A percentile compares a stretch with the other conserved stretches of the same genome.
These are phyloP conservation scores for Mormyrops attenuatus DNA, from an alignment of 2,797 vertebrate genomes.

Conservation along the genomic window DNA sequence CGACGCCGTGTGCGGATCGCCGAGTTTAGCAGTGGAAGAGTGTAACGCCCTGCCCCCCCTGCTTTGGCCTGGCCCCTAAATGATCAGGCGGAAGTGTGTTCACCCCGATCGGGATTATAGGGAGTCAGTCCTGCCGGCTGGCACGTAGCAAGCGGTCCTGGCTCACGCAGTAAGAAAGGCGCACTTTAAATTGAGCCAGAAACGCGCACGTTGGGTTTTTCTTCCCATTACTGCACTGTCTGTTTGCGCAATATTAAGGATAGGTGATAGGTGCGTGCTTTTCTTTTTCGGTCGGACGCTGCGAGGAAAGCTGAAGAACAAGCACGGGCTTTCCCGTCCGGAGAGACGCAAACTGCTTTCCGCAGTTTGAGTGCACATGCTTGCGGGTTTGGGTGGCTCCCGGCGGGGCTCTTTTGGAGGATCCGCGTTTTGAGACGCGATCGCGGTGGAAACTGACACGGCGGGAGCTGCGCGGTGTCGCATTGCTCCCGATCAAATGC, in stretches of 20 bases:
- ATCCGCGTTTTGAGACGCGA: slow-evolving; percentile 1
- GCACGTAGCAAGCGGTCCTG: slow-evolving; percentile 18
- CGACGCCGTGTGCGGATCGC: slow-evolving; percentile 24
- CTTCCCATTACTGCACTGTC: neutral
- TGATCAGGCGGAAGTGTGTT: slow-evolving; percentile 70
- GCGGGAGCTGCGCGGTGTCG: slow-evolving; percentile 15
- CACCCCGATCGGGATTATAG: slow-evolving; percentile 63
- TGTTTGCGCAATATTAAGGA: neutral
- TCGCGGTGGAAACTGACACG: slow-evolving; percentile 17
- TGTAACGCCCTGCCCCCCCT: slow-evolving; percentile 37
- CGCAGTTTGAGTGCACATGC: slow-evolving; percentile 20
- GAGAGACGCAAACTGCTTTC: slow-evolving; percentile 12
- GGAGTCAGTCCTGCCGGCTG: slow-evolving; percentile 50
- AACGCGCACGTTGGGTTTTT: slow-evolving; percentile 4
- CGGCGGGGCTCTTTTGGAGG: neutral
- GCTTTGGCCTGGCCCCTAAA: slow-evolving; percentile 36
- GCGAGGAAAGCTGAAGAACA: slow-evolving; percentile 27
- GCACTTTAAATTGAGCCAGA: slow-evolving; percentile 12
- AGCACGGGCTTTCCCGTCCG: slow-evolving; percentile 16
- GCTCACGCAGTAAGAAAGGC: slow-evolving; percentile 18
- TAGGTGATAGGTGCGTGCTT: neutral
- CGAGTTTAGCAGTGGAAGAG: neutral
- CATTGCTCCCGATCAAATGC: slow-evolving; percentile 21
- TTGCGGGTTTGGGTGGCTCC: slow-evolving; percentile 13
- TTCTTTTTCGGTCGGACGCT: slow-evolving; percentile 17